These are phyloP conservation scores for Antheraea pernyi DNA, from an alignment of 1,140 invertebrate species.

Conservation along the genomic window DNA sequence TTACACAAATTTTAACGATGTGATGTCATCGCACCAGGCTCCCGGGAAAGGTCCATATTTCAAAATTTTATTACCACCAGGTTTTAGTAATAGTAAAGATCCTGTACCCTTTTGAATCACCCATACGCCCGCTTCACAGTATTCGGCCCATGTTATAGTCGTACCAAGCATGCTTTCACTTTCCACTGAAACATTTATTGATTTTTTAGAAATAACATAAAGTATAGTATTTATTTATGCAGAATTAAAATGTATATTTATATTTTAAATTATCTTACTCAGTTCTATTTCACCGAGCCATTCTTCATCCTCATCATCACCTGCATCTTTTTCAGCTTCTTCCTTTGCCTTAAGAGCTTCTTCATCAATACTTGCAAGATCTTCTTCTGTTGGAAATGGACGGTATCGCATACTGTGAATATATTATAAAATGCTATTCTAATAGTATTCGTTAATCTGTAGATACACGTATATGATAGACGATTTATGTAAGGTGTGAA, in stretches of 20 bases:
- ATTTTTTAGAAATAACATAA: not conserved
- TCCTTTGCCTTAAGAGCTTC: conserved; percentile 69
- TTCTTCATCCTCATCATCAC: conserved; percentile 58
- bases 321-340: conserved; percentile 52
- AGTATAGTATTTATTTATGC: no score
- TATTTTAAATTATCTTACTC: conserved; percentile 34
- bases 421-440: not conserved
- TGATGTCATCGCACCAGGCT: conserved; percentile 64
- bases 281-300: conserved; percentile 69
- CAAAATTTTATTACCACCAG: conserved; percentile 50
- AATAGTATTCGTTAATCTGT: no score
- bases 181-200: conserved; percentile 45
- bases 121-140: conserved; percentile 64
- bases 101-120: conserved; percentile 60
- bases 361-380: conserved; percentile 68
- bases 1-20: conserved; percentile 61
- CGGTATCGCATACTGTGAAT: conserved; percentile 54
- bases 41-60: conserved; percentile 66
- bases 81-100: conserved; percentile 53
- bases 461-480: no score
- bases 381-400: conserved; percentile 67
- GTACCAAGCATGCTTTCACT: conserved; percentile 55
- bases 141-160: conserved; percentile 63
- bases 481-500: no score
- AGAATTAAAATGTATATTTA: not conserved